Evolutionary conservation across 2,888 invertebrate genomes (phyloP), one percentile per base, ranked within the genome.

Genomic region (Protodeltote pygarga): DNA sequence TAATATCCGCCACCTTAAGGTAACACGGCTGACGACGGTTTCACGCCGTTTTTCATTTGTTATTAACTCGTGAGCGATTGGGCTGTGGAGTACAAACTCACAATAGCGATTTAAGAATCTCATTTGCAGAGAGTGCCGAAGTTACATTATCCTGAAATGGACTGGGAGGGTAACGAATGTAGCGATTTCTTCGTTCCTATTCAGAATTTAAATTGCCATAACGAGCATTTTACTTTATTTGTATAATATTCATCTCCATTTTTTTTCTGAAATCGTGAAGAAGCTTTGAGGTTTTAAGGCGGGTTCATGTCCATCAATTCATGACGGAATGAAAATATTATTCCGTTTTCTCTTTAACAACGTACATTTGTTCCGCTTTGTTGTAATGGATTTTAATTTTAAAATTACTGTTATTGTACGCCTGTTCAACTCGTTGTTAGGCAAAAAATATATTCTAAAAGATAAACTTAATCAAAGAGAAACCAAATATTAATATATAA

Each of bases 41-140:
- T 61, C 47, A 46, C 40, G 44, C 48, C 52, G 41, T 61, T 75
- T 69, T 69, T 66, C 61, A 49, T 65, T 52, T 50, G 41, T 58
- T 69, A 61, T 66, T 72, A 71, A 67, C 57, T 65, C 47, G 39
- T 42, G 33, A 62, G 60, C 53, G 60, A 65, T 50, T 29, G 52
- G 52, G 38, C 40, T 21, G 27, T 28, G 42, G 46, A 55, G 47
- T 52, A 54, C 51, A 50, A 65, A 48, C 39, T 63, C 39, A 60
- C 54, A 40, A 51, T 59, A 57, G 49, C 45, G 28, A 65, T 69
- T 72, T 67, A 46, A 48, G 65, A 58, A 65, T 32, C 54, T 61
- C 55, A 55, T 59, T 68, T 62, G 42, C 39, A 37, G 38, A 32
- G 20, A 47, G 40, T 54, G 40, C 55, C 10, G 32, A 47, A 52